Percentiles rank a stretch among this genome's conserved stretches.
These are phyloP conservation scores for Bombus vancouverensis DNA, from an alignment of 1,140 invertebrate species.

Conservation along the genomic window DNA sequence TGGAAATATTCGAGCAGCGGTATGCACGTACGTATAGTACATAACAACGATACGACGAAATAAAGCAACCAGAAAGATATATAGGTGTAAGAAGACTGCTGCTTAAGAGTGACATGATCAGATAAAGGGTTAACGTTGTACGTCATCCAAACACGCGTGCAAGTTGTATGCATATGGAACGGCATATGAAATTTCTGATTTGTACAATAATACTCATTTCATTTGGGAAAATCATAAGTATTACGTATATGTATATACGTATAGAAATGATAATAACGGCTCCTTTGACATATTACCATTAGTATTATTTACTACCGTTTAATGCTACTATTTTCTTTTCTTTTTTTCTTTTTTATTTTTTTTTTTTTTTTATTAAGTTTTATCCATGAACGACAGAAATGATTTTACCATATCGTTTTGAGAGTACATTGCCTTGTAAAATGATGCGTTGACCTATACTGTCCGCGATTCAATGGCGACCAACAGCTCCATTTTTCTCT, in stretches of 20 bases:
- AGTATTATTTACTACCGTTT: conserved; percentile 42
- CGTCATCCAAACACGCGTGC: conserved; percentile 15
- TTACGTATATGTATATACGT: conserved; percentile 3
- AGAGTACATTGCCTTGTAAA: conserved; percentile 42
- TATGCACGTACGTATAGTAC: neutral
- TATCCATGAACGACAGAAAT: neutral
- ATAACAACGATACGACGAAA: neutral
- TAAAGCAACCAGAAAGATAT: neutral
- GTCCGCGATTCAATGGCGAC: conserved; percentile 38
- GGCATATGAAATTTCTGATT: conserved; percentile 31
- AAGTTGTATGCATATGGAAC: conserved; percentile 25
- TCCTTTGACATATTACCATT: conserved; percentile 27
- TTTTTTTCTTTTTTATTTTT: no score
- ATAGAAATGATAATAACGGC: conserved; percentile 27
- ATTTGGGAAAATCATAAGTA: conserved; percentile 37
- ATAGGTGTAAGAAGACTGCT: neutral
- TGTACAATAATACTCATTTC: conserved; percentile 61
- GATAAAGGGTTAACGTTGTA: conserved; percentile 46
- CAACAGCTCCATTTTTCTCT: conserved; percentile 38
- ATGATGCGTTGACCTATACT: conserved; percentile 40
- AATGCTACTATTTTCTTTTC: neutral
- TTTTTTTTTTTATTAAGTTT: neutral
- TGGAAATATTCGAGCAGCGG: no score
- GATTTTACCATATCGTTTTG: conserved; percentile 19
- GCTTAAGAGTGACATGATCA: conserved; percentile 1